Evolutionary conservation across 2,797 vertebrate species (phyloP).

Genomic region (Babyrousa celebensis): DNA sequence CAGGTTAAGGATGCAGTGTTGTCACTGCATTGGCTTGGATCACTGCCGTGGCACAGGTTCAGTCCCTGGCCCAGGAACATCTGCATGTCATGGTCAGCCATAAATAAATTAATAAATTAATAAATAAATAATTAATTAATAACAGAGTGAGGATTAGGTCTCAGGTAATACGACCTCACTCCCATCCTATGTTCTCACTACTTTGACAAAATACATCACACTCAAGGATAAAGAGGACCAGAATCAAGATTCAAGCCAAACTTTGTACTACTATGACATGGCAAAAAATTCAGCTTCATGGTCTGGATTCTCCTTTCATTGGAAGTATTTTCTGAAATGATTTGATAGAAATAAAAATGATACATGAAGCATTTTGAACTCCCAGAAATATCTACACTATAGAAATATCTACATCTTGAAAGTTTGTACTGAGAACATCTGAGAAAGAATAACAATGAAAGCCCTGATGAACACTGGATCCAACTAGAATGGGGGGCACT

Average conservation of each 20-base stretch:
- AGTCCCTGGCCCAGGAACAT: no score
- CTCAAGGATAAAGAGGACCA: neutral
- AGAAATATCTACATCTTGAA: neutral
- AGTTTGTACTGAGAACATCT: constrained; percentile 20
- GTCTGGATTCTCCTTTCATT: constrained; percentile 48
- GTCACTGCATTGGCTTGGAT: no score
- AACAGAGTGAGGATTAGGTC: neutral
- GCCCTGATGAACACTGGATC: neutral
- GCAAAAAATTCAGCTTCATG: constrained; percentile 41
- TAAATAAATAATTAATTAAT: neutral
- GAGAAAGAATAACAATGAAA: neutral
- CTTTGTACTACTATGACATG: neutral
- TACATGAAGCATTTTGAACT: constrained; percentile 52
- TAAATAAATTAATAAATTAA: no score
- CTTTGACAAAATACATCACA: neutral
- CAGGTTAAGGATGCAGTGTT: no score
- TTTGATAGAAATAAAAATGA: constrained; percentile 27
- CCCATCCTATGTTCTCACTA: neutral
- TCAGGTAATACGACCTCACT: neutral
- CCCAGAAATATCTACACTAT: neutral
- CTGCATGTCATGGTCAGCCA: no score
- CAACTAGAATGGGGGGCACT: neutral
- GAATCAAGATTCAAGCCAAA: neutral
- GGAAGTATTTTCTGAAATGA: constrained; percentile 68
- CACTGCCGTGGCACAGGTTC: no score